Evolutionary conservation across 1,140 invertebrate genomes (phyloP).

Genomic region (Carposina sasakii): DNA sequence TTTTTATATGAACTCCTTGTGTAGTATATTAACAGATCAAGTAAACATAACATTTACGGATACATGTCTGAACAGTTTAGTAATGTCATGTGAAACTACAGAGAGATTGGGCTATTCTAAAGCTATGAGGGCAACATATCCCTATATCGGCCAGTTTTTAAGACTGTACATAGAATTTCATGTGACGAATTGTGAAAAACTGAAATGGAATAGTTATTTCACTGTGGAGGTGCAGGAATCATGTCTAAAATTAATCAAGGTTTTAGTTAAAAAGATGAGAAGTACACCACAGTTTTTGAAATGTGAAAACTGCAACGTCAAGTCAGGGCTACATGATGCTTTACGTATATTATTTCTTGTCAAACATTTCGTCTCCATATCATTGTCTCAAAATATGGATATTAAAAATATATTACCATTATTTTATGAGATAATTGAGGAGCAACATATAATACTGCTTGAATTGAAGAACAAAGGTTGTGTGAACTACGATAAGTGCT

Average conservation of each 20-base stretch:
- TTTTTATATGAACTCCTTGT: conserved; percentile 44
- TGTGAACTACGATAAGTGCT: conserved; percentile 39
- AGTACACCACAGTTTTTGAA: conserved; percentile 39
- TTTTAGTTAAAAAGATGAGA: conserved; percentile 34
- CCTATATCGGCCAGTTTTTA: conserved; percentile 44
- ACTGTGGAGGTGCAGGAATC: conserved; percentile 16
- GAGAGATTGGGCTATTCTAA: conserved; percentile 41
- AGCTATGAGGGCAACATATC: conserved; percentile 38
- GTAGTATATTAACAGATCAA: conserved; percentile 35
- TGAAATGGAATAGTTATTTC: conserved; percentile 8
- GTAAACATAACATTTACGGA: conserved; percentile 22
- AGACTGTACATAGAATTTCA: conserved; percentile 41
- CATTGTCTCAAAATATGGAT: conserved; percentile 19
- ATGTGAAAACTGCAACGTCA: conserved; percentile 50
- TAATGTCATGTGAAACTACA: conserved; percentile 31
- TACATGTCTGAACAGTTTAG: conserved; percentile 34
- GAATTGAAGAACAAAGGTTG: conserved; percentile 35
- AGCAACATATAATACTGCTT: conserved; percentile 40
- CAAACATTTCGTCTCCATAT: conserved; percentile 36
- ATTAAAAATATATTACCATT: conserved; percentile 21
- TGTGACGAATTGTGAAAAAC: conserved; percentile 11
- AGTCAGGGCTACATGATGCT: conserved; percentile 45
- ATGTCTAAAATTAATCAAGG: conserved; percentile 39
- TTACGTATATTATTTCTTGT: conserved; percentile 41
- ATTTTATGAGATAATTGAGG: conserved; percentile 28